These are phyloP conservation scores for Limnephilus auricula DNA, from an alignment of 2,888 invertebrate species.

Conservation along the genomic window DNA sequence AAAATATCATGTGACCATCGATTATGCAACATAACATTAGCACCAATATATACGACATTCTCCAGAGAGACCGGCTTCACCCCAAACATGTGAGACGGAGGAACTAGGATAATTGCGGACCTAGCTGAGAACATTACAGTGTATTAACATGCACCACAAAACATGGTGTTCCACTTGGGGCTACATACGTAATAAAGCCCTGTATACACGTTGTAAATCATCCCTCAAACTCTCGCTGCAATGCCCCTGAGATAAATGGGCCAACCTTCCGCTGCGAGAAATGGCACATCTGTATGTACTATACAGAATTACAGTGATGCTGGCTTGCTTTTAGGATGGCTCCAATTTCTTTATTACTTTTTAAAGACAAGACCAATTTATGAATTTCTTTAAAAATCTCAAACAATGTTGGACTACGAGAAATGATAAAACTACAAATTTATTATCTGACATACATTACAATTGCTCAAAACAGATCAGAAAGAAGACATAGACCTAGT, in stretches of 20 bases:
- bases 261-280: conserved; percentile 28
- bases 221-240: conserved; percentile 42
- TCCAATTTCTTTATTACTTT: neutral
- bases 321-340: neutral
- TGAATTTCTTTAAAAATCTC: too few species aligned
- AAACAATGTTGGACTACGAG: too few species aligned
- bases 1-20: neutral
- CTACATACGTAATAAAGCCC: conserved; percentile 22
- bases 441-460: too few species aligned
- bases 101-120: neutral
- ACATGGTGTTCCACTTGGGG: conserved; percentile 25
- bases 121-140: conserved; percentile 7
- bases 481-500: too few species aligned
- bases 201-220: conserved; percentile 33
- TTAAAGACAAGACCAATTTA: too few species aligned
- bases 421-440: too few species aligned
- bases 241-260: conserved; percentile 41
- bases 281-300: conserved; percentile 27
- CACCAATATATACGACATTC: neutral
- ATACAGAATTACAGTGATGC: conserved; percentile 33
- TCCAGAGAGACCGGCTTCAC: neutral
- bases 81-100: neutral
- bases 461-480: too few species aligned
- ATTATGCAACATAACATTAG: neutral
- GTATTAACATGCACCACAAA: conserved; percentile 43